phyloP scores from a whole-genome alignment of 2,888 invertebrate species.

The Scaptomyza polygonia region DNA sequence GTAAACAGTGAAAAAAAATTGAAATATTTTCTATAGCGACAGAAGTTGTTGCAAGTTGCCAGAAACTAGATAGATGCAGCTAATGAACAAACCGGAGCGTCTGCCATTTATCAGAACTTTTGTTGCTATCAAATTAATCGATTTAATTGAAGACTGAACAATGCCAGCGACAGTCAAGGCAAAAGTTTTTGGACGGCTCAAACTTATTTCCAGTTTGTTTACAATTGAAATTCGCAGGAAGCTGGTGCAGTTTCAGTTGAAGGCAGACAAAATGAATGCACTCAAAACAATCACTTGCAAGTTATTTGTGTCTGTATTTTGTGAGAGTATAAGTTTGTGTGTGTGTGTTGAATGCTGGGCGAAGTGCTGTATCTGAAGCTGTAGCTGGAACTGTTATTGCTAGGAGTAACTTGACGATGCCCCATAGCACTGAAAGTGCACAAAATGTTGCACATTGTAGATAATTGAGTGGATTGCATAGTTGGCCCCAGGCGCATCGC shows the following conservation, averaged over 20 bases:
- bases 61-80: conserved; percentile 25
- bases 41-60: neutral
- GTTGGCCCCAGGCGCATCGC: conserved; percentile 20
- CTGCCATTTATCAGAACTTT: conserved; percentile 47
- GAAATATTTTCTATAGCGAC: conserved; percentile 29
- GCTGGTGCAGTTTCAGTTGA: neutral
- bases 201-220: conserved; percentile 59
- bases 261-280: conserved; percentile 10
- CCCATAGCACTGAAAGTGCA: conserved; percentile 52
- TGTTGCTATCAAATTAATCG: conserved; percentile 68
- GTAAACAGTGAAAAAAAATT: conserved; percentile 16
- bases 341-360: conserved; percentile 49
- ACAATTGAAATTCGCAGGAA: conserved; percentile 52
- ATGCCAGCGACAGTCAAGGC: conserved; percentile 22
- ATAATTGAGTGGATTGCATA: conserved; percentile 59
- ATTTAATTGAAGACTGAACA: conserved; percentile 69
- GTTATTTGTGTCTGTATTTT: conserved; percentile 41
- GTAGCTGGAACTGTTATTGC: conserved; percentile 31
- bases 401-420: conserved; percentile 32
- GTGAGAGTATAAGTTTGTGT: conserved; percentile 1
- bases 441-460: conserved; percentile 62
- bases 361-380: conserved; percentile 1
- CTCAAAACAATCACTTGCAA: conserved; percentile 59
- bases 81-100: conserved; percentile 52
- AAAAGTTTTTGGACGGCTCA: conserved; percentile 37